Evolutionary conservation across 2,888 invertebrate species (phyloP).

Genomic region (Stenoptilia bipunctidactyla): DNA sequence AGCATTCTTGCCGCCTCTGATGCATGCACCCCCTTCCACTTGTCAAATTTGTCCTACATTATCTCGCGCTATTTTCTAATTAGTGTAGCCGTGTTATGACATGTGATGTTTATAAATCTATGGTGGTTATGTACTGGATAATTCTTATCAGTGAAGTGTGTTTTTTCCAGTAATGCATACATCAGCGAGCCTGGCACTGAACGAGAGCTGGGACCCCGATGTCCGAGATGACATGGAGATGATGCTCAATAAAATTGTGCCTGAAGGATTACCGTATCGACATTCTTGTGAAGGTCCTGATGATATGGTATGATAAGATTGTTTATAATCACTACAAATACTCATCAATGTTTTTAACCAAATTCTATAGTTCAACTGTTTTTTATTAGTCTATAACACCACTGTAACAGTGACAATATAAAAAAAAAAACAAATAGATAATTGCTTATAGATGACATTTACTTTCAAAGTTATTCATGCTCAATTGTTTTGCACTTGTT

Average conservation of each 20-base stretch:
- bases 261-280: conserved; percentile 95
- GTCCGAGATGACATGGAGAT: conserved; percentile 99
- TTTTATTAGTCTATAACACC: too few relatives aligned
- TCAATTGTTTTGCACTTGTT: too few relatives aligned
- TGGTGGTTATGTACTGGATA: background rate
- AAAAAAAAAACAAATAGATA: too few relatives aligned
- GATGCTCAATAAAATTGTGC: conserved; percentile 99
- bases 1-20: conserved; percentile 40
- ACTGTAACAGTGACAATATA: too few relatives aligned
- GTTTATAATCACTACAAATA: too few relatives aligned
- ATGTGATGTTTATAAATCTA: too few relatives aligned
- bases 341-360: too few relatives aligned
- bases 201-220: conserved; percentile 98
- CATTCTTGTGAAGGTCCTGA: conserved; percentile 99
- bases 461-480: too few relatives aligned
- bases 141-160: background rate
- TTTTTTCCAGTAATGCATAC: conserved; percentile 92
- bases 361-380: too few relatives aligned
- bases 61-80: conserved; percentile 25
- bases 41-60: conserved; percentile 40
- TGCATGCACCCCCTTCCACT: conserved; percentile 47
- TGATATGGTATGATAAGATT: conserved; percentile 96
- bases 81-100: conserved; percentile 16
- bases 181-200: conserved; percentile 96
- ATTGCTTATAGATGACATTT: too few relatives aligned